Base-by-base conservation (phyloP, 2,113 vertebrate genomes). In the Aphelocoma coerulescens region DNA sequence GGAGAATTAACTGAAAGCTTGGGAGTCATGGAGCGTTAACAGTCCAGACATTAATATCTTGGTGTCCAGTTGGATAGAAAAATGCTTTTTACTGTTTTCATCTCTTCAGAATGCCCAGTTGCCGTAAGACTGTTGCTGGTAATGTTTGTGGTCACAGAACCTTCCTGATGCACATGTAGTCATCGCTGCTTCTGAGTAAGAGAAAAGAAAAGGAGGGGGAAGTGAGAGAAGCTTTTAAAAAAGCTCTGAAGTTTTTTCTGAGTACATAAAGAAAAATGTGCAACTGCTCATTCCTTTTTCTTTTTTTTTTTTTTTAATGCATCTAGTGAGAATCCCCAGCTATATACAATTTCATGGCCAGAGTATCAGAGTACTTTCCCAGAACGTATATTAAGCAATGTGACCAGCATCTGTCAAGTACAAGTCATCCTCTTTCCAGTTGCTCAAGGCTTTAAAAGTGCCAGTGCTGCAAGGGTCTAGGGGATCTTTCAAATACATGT, bases 181-280 rank as follows among this genome's bases (percentile, higher is more conserved):
- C 77, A 94, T 75, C 19, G 6, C 54, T 78, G 39, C 62, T 65
- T 95, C 54, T 85, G 30, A 93, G 87, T 78, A 79, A 95, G 62
- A 93, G 11, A 79, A 69, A 67, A 88, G 39, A 86, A 93, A 46
- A 67, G 22, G 44, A 91, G 54, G 62, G 61, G 74, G 85, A 97
- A 95, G 82, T 79, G 93, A 93, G 52, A 95, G 57, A 51, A 89
- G n/a, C n/a, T 88, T 94, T 72, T 8, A 27, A 79, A 71, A 85
- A 91, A 55, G 22, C 44, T 75, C 81, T 85, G 17, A 75, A 72
- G 10, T 88, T 75, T 88, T 75, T 93, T 90, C 69, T 65, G 85
- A 83, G n/a, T 54, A 23, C 19, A 23, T 28, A 17, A 26, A 88
- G 39, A 83, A 92, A 86, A 78, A 88, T 24, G 32, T 82, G 19